Evolutionary conservation across 2,797 vertebrate genomes (phyloP), one percentile per base, ranked within the genome.

Genomic region (Glyptemys insculpta): DNA sequence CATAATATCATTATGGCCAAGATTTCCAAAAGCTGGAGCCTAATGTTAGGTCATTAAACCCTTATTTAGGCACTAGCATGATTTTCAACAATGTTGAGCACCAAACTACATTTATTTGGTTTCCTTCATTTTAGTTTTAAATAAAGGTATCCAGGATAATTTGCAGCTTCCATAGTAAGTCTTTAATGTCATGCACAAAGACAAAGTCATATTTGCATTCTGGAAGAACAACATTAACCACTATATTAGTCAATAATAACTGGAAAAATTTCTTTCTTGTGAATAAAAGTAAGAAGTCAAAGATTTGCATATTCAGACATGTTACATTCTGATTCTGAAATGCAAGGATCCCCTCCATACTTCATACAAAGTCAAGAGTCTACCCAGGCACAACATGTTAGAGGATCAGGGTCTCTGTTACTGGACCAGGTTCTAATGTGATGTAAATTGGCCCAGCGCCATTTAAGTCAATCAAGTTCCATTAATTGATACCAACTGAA

Each of bases 21-120:
- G 12, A 83, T 76, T 81, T 74, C 3, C 12, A 86, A 89, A 85
- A 7, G 21, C 4, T 6, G 52, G 19, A 68, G 18, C 84, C 85
- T 92, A 16, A 3, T 89, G 29, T 50, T 91, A 56, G 0, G 53
- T 0, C 25, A 16, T 37, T 41, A 41, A 72, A 72, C 34, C 68
- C 37, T 72, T 27, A 44, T 25, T 88, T 83, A 81, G 50, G 8
- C 76, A 78, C 1, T 65, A 91, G 31, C 1, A 49, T 74, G 31
- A 1, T 0, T 54, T 89, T 86, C 65, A 59, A 83, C 18, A 27
- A 25, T 79, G 2, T 47, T 74, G 79, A 56, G 9, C 81, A 62
- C 3, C 44, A 15, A 74, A 9, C 21, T 81, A 3, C 15, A 74
- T 4, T 0, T 0, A 34, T 2, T 74, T 87, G 29, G 53, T 74